A percentile compares a stretch with the other conserved stretches of the same genome.
Evolutionary conservation across 2,888 invertebrate species (phyloP).

Genomic region (Tachina fera): DNA sequence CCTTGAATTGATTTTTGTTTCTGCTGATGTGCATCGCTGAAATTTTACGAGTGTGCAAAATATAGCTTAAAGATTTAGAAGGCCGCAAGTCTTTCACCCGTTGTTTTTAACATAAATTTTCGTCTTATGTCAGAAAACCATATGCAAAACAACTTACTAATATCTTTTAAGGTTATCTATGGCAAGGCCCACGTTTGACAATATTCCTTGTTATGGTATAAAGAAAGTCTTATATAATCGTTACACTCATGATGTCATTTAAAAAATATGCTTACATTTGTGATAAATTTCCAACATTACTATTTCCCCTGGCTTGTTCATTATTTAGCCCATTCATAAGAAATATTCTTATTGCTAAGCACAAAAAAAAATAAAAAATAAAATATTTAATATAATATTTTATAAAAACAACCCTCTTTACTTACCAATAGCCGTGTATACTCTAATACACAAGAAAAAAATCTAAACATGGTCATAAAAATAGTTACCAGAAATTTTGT

Average conservation of each 20-base stretch:
- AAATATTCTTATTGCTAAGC: neutral
- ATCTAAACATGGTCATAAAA: slow-evolving; percentile 15
- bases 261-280: slow-evolving; percentile 23
- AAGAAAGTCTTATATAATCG: neutral
- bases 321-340: slow-evolving; percentile 2
- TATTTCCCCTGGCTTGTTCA: neutral
- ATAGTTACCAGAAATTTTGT: slow-evolving; percentile 23
- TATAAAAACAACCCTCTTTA: slow-evolving; percentile 41
- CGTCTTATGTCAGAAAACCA: too few relatives aligned
- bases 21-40: too few relatives aligned
- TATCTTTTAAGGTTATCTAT: too few relatives aligned
- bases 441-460: neutral
- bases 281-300: slow-evolving; percentile 13
- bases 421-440: neutral
- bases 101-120: too few relatives aligned
- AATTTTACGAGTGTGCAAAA: too few relatives aligned
- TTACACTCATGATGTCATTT: neutral
- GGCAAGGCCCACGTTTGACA: too few relatives aligned
- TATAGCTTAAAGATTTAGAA: too few relatives aligned
- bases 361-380: too few relatives aligned
- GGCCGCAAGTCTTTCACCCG: too few relatives aligned
- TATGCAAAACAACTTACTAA: too few relatives aligned
- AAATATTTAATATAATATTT: neutral
- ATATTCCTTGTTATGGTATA: too few relatives aligned
- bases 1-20: too few relatives aligned